Evolutionary conservation across 1,140 invertebrate genomes (phyloP), one percentile per base, ranked within the genome.

Genomic region (Drosophila prosaltans): DNA sequence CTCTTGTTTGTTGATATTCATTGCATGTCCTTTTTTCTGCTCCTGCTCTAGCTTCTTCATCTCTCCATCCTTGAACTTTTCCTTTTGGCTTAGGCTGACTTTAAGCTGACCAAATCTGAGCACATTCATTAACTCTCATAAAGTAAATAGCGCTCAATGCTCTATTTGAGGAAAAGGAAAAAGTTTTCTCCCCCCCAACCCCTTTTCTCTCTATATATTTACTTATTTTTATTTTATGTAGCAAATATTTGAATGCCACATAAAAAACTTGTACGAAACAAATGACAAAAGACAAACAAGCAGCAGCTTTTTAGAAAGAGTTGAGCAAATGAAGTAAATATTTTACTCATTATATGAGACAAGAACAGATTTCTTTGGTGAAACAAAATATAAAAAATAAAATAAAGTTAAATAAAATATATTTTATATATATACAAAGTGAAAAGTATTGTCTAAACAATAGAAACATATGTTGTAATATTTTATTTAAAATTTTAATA

Each of bases 1-100:
- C 66, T 76, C 45, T 51, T 51, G 45, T 51, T 51, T 51, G 54
- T 81, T 81, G 70, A 81, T 81, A 81, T 81, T 81, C 80, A 81
- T 78, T 66, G 74, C 66, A 78, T 81, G 80, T 81, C 74, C 70
- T 51, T 51, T 26, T 51, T 11, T 6, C 36, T 11, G 39, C 9
- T 40, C 2, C 6, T 8, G 45, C 45, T 51, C 45, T 39, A 43
- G 48, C 11, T 54, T 3, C 11, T 8, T 11, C 9, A 10, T 48
- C 39, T 41, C 5, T 26, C 24, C 28, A 8, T 11, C 67, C 16
- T 11, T 43, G 63, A 75, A 72, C 67, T 80, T 80, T 80, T 71
- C 65, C 72, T 51, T 51, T 21, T 51, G 72, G 65, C 73, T 80
- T 80, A 65, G 69, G 72, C 48, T 70, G 63, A 73, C 78, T 69